Evolutionary conservation across 2,888 invertebrate genomes (phyloP).

Genomic region (Dendrolimus houi): DNA sequence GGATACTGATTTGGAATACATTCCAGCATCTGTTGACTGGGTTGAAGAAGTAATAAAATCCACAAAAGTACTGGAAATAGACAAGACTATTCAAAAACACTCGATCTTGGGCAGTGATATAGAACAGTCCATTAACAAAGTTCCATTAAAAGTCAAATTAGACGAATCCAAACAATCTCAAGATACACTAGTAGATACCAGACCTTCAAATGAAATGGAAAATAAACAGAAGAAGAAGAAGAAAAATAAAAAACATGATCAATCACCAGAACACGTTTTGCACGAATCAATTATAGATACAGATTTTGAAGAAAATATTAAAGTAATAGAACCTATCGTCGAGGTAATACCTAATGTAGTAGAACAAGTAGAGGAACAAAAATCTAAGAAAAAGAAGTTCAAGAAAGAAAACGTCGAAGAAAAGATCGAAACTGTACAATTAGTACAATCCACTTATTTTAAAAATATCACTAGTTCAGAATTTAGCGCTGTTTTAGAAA

Average conservation of each 20-base stretch:
- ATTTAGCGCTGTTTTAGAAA: not conserved
- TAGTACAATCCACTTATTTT: constrained; percentile 4
- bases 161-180: not conserved
- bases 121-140: not conserved
- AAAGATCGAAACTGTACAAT: constrained; percentile 6
- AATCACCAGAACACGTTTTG: constrained; percentile 17
- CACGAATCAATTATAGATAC: constrained; percentile 19
- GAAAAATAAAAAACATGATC: constrained; percentile 35
- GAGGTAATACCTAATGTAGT: constrained; percentile 20
- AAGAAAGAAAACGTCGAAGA: constrained; percentile 16
- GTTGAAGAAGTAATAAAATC: not conserved
- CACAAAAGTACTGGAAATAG: not conserved
- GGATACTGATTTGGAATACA: too few species aligned
- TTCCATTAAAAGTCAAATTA: not conserved
- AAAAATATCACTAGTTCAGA: not conserved
- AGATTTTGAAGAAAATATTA: constrained; percentile 15
- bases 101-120: too few species aligned
- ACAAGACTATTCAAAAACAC: not conserved
- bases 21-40: not conserved
- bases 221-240: constrained; percentile 38
- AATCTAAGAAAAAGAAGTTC: constrained; percentile 15
- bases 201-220: constrained; percentile 5
- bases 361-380: constrained; percentile 28
- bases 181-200: not conserved
- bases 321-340: constrained; percentile 19